Percentiles rank a stretch among this genome's conserved stretches.
Evolutionary conservation across 2,888 invertebrate genomes (phyloP).

Genomic region (Drosophila parthenogenetica): DNA sequence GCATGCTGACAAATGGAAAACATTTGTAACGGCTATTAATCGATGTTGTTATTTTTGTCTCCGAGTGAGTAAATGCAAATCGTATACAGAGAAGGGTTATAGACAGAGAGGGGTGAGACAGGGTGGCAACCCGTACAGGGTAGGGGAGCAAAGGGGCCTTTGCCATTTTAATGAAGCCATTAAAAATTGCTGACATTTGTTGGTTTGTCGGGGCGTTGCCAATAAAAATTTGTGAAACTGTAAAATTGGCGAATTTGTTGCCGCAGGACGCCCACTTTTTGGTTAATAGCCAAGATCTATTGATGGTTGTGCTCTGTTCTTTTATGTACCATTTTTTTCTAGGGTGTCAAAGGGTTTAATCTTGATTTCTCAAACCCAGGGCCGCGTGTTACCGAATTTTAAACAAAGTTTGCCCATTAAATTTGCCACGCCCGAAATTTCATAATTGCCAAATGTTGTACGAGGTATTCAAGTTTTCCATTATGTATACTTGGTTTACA

Average conservation of each 20-base stretch:
- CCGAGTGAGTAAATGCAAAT: slow-evolving; percentile 66
- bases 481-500: slow-evolving; percentile 29
- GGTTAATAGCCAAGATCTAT: slow-evolving; percentile 37
- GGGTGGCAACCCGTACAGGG: background rate
- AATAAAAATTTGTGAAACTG: slow-evolving; percentile 61
- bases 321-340: slow-evolving; percentile 5
- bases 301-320: slow-evolving; percentile 20
- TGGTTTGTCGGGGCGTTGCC: slow-evolving; percentile 70
- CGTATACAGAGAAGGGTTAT: slow-evolving; percentile 59
- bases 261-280: slow-evolving; percentile 50
- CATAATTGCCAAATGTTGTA: slow-evolving; percentile 75
- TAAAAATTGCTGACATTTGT: slow-evolving; percentile 78
- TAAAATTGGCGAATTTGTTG: slow-evolving; percentile 68
- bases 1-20: slow-evolving; percentile 78
- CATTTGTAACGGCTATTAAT: slow-evolving; percentile 80
- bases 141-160: slow-evolving; percentile 19
- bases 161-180: slow-evolving; percentile 73
- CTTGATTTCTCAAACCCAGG: background rate
- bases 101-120: slow-evolving; percentile 4
- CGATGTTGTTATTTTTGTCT: slow-evolving; percentile 63
- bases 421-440: slow-evolving; percentile 61
- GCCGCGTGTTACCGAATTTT: slow-evolving; percentile 48
- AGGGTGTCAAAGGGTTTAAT: slow-evolving; percentile 39
- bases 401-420: slow-evolving; percentile 74
- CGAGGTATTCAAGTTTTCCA: slow-evolving; percentile 25